Conservation (phyloP, 2,888 invertebrate species). For the Cephalotes varians region DNA sequence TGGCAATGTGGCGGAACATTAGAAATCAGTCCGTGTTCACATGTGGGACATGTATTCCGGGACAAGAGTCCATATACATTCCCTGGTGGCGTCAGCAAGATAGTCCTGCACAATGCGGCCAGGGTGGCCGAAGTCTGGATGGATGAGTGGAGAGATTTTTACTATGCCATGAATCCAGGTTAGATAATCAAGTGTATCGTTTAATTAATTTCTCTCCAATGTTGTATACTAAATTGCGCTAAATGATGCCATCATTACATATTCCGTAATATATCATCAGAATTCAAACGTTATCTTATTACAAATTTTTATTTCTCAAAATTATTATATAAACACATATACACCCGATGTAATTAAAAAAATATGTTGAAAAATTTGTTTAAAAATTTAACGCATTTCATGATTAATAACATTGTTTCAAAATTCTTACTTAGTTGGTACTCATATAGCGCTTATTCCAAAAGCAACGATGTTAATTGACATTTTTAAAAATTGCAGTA, state of each 20-base stretch:
- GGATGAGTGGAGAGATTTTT: constrained; percentile 99
- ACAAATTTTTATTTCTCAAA: not conserved
- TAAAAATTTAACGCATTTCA: not conserved
- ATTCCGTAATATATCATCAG: not conserved
- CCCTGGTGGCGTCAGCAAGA: constrained; percentile 98
- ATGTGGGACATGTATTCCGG: constrained; percentile 99
- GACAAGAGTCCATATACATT: constrained; percentile 99
- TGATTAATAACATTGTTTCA: not conserved
- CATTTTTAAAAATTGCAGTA: not conserved
- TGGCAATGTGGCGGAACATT: constrained; percentile 99
- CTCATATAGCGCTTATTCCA: constrained; percentile 48
- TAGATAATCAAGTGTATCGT: constrained; percentile 84
- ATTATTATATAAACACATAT: constrained; percentile 1
- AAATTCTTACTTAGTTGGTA: constrained; percentile 11
- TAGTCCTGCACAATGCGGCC: constrained; percentile 99
- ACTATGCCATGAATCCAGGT: constrained; percentile 99
- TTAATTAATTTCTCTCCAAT: constrained; percentile 56
- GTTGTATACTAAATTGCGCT: constrained; percentile 47
- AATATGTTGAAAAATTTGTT: not conserved
- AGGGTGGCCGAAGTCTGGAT: constrained; percentile 99
- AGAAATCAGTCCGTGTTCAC: constrained; percentile 98
- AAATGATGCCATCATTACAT: constrained; percentile 48
- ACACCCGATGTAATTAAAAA: not conserved
- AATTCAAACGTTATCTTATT: not conserved
- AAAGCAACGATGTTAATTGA: constrained; percentile 27